Evolutionary conservation across 2,888 invertebrate genomes (phyloP).

Genomic region (Hirtodrosophila trivittata): DNA sequence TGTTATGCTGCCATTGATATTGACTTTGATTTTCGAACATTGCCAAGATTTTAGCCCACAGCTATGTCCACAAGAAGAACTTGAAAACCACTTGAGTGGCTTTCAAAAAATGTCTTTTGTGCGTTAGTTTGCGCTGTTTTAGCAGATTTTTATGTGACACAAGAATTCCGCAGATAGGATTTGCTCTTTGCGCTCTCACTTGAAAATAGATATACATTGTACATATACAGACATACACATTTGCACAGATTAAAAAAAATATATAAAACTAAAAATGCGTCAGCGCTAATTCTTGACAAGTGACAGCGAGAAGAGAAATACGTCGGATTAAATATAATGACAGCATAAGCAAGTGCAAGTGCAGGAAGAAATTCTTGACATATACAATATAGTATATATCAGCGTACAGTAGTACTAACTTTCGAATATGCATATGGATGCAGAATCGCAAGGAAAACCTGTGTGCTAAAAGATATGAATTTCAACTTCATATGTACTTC

Average conservation of each 20-base stretch:
- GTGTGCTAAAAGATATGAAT: too few species aligned
- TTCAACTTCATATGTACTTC: too few species aligned
- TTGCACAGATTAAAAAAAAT: background rate
- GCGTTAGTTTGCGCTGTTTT: too few species aligned
- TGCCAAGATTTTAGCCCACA: slow-evolving; percentile 38
- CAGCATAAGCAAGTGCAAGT: too few species aligned
- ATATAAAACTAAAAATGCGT: slow-evolving; percentile 38
- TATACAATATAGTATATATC: too few species aligned
- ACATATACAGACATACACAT: too few species aligned
- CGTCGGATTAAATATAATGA: slow-evolving; percentile 66
- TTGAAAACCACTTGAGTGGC: slow-evolving; percentile 33
- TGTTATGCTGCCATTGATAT: slow-evolving; percentile 35
- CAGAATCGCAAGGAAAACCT: too few species aligned
- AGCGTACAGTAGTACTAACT: too few species aligned
- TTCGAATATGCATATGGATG: too few species aligned
- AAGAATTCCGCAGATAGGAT: slow-evolving; percentile 27
- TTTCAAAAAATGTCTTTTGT: slow-evolving; percentile 67
- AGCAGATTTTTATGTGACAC: slow-evolving; percentile 20
- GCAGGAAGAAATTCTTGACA: too few species aligned
- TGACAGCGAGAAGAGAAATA: slow-evolving; percentile 25
- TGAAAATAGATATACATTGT: background rate
- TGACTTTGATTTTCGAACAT: slow-evolving; percentile 49
- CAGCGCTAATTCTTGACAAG: slow-evolving; percentile 48
- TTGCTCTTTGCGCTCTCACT: background rate
- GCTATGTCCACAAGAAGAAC: slow-evolving; percentile 33